These are phyloP conservation scores for Actinopyga echinites DNA, from an alignment of 53 echinoderm and acorn worm species.

Conservation along the genomic window DNA sequence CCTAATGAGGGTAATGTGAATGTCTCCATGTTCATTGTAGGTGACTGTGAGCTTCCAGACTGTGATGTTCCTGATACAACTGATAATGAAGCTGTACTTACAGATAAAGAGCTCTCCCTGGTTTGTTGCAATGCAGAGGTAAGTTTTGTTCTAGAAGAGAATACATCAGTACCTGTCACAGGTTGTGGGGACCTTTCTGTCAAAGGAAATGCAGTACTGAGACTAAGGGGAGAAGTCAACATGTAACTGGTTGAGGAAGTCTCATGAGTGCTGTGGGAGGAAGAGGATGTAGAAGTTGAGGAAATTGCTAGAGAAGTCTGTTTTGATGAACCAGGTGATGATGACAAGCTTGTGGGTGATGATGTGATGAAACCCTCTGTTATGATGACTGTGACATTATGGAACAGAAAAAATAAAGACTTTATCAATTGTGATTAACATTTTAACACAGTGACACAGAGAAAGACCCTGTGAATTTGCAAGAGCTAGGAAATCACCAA, in stretches of 20 bases:
- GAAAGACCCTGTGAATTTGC: too few relatives aligned
- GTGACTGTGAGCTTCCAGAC: neutral
- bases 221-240: too few relatives aligned
- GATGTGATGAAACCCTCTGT: constrained; percentile 44
- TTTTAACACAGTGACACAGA: too few relatives aligned
- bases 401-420: neutral
- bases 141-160: too few relatives aligned
- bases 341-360: constrained; percentile 38
- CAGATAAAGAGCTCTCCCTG: too few relatives aligned
- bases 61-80: too few relatives aligned
- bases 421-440: neutral
- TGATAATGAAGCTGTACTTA: too few relatives aligned
- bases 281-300: constrained; percentile 9
- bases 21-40: neutral
- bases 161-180: too few relatives aligned
- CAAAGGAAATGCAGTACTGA: too few relatives aligned
- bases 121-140: too few relatives aligned
- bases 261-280: neutral
- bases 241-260: constrained; percentile 1
- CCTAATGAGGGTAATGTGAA: neutral
- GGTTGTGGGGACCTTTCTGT: too few relatives aligned
- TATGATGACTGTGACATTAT: constrained; percentile 17
- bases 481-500: too few relatives aligned
- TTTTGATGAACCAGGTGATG: constrained; percentile 39
- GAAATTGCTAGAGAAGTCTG: constrained; percentile 48